These are phyloP conservation scores for Crotalus tigris DNA, from an alignment of 2,113 vertebrate species.

Conservation along the genomic window DNA sequence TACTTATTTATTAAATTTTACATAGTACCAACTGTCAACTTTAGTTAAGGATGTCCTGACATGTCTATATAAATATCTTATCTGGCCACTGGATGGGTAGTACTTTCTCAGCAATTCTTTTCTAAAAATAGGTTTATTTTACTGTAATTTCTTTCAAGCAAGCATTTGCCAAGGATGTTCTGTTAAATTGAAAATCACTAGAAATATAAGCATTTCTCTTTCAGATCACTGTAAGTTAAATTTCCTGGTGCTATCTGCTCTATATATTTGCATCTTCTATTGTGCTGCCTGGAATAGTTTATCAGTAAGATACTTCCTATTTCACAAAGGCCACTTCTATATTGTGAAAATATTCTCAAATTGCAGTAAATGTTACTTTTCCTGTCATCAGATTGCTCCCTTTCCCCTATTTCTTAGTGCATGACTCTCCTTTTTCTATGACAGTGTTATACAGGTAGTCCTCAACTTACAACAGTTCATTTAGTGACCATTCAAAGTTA, in stretches of 20 bases:
- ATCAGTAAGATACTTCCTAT: background rate
- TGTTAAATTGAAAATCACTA: background rate
- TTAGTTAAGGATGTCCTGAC: background rate
- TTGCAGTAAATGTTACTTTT: background rate
- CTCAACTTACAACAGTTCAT: background rate
- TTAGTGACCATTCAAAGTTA: background rate
- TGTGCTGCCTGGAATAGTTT: background rate
- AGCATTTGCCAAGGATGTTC: background rate
- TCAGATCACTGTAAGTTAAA: conserved; percentile 38
- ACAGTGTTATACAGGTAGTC: background rate
- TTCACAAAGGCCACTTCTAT: background rate
- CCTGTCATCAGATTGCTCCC: background rate
- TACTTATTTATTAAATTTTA: background rate
- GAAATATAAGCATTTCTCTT: conserved; percentile 21
- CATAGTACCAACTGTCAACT: background rate
- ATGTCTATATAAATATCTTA: background rate
- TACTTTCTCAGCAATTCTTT: background rate
- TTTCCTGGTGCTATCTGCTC: conserved; percentile 28
- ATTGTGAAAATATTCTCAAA: background rate
- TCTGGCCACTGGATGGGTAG: background rate
- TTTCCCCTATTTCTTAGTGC: background rate
- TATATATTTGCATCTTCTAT: conserved; percentile 2
- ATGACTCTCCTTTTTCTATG: background rate
- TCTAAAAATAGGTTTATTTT: conserved; percentile 46
- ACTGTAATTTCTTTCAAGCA: conserved; percentile 37